Base-by-base conservation (phyloP, 2,888 invertebrate genomes). In the Gibbula magus region DNA sequence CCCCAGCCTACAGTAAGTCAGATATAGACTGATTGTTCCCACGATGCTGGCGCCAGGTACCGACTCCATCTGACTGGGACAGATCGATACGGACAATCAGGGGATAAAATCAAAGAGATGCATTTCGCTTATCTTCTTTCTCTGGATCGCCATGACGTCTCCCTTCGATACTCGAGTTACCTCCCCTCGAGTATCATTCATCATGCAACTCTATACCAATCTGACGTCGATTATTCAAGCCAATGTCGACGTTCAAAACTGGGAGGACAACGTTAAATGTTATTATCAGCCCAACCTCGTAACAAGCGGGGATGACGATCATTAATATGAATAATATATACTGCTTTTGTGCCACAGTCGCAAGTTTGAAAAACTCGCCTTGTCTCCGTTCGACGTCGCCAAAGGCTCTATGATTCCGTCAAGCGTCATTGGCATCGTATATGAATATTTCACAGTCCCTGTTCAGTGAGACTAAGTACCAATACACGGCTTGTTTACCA, bases 261-360 rank as follows among this genome's bases (percentile, higher is more conserved):
- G 25, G 18, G 25, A 61, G 29, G 61, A 29, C 61, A 2, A 61
- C 18, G 61, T 29, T 61, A 61, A 61, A 61, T 61, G 61, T 61
- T 61, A 61, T 61, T 61, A 61, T 61, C 61, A 61, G 61, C 25
- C 61, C 10, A 25, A 25, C 25, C 61, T 61, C 61, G 61, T 61
- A 61, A 61, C 61, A 61, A 61, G 61, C 61, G 61, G 25, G 29
- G 61, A 29, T 29, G 29, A 61, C 61, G 29, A 61, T 61, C 61
- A 61, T 61, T 22, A 10, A 61, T 29, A 61, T 61, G 61, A 61
- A 61, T 61, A 61, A 61, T 61, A 61, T 61, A 61, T 61, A 29
- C 25, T 61, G 61, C 29, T 61, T 61, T 61, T 61, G 61, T 61
- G 61, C 25, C 29, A 61, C 29, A 29, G 61, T 61, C 61, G 61